Evolutionary conservation across 2,888 invertebrate genomes (phyloP).

Genomic region (Heliconius cydno): DNA sequence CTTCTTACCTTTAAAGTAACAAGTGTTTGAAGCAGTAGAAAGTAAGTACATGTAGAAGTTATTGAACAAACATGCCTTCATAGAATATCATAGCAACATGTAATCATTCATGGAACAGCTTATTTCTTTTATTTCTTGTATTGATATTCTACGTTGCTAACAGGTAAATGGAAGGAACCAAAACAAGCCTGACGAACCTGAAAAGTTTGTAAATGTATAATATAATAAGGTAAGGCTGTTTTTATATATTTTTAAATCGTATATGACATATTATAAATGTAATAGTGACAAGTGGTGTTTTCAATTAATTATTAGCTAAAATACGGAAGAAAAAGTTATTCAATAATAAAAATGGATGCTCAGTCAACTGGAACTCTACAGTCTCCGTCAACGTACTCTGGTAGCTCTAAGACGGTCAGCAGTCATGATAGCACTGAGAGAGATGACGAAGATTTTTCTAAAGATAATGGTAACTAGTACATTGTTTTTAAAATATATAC

Average conservation of each 20-base stretch:
- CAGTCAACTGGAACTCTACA: constrained; percentile 62
- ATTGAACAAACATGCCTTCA: constrained; percentile 45
- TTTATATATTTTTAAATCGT: background rate
- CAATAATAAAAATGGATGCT: constrained; percentile 52
- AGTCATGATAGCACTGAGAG: constrained; percentile 54
- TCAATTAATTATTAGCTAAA: background rate
- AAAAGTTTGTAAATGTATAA: constrained; percentile 11
- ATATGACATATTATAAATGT: constrained; percentile 5
- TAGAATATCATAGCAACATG: constrained; percentile 43
- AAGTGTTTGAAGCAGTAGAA: constrained; percentile 17
- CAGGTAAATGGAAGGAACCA: too few species aligned
- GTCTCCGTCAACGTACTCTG: constrained; percentile 65
- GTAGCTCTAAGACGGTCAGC: constrained; percentile 63
- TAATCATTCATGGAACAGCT: background rate
- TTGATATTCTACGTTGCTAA: background rate
- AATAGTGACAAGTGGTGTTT: background rate
- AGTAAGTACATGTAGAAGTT: constrained; percentile 4
- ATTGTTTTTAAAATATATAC: background rate
- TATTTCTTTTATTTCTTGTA: background rate
- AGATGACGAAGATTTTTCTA: constrained; percentile 64
- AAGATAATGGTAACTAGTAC: constrained; percentile 65
- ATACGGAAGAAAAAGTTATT: background rate
- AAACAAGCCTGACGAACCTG: too few species aligned
- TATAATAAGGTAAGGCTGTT: background rate
- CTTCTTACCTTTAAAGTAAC: background rate